Percentiles rank a stretch among this genome's conserved stretches.
These are phyloP conservation scores for Cerastis rubricosa DNA, from an alignment of 2,888 invertebrate species.

Conservation along the genomic window DNA sequence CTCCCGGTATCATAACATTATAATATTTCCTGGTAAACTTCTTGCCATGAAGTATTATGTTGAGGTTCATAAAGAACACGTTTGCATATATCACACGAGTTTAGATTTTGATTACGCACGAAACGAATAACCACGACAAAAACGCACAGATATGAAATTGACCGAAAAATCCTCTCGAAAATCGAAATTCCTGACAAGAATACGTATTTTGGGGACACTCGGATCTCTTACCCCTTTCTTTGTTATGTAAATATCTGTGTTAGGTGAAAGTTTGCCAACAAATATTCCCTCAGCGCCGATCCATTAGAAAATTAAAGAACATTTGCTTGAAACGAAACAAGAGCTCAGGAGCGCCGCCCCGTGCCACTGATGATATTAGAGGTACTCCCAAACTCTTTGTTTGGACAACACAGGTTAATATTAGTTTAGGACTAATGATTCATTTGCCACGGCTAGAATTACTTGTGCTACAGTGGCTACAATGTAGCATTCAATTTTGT, in stretches of 20 bases:
- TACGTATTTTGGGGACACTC: constrained; percentile 82
- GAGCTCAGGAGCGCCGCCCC: constrained; percentile 69
- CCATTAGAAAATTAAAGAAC: constrained; percentile 89
- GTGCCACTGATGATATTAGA: constrained; percentile 74
- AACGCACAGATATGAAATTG: constrained; percentile 81
- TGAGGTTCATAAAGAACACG: constrained; percentile 73
- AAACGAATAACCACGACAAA: constrained; percentile 72
- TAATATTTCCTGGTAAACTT: constrained; percentile 70
- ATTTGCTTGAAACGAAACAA: constrained; percentile 81
- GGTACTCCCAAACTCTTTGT: constrained; percentile 79
- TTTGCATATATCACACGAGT: constrained; percentile 69
- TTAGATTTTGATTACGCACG: constrained; percentile 74
- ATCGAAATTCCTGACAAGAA: constrained; percentile 84
- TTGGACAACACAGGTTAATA: constrained; percentile 82
- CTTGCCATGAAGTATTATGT: constrained; percentile 62
- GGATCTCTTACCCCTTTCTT: constrained; percentile 84
- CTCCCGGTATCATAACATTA: constrained; percentile 56
- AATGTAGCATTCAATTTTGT: constrained; percentile 67
- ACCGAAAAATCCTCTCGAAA: constrained; percentile 84
- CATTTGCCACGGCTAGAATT: constrained; percentile 80
- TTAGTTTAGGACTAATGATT: constrained; percentile 87
- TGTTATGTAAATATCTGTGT: constrained; percentile 87
- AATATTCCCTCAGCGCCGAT: constrained; percentile 83
- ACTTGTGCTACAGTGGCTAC: constrained; percentile 71
- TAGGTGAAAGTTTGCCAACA: constrained; percentile 84